Evolutionary conservation across 1,140 invertebrate genomes (phyloP), one percentile per base, ranked within the genome.

Genomic region (Oscheius sp.): DNA sequence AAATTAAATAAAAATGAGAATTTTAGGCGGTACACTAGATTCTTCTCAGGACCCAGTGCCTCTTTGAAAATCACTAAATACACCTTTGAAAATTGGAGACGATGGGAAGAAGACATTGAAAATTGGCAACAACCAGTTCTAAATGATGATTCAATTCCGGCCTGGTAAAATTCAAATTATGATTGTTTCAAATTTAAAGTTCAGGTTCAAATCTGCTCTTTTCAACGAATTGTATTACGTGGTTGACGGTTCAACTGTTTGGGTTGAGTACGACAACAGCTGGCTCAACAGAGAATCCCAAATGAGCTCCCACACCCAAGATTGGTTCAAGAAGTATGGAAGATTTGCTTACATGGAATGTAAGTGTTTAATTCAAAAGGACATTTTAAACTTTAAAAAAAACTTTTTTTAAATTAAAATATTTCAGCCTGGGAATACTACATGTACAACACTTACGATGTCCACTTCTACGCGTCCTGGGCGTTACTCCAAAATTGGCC

Each of bases 381-480:
- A 76, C 76, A 59, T 55, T 68, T 70, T 68, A 32, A 42, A 65
- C 13, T n/a, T 20, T 65, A 38, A 45, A 45, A 45, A 18, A 15
- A 45, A 45, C 42, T 62, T 4, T 20, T 10, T 15, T 36, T 4
- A 32, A 62, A 65, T 15, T 55, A 15, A 3, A n/a, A 13, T 4
- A 46, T 80, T 84, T 31, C 76, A 87, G 86, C 92, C 3, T 93
- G 95, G 83, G 93, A 96, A 85, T 96, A 96, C 84, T 88, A 91
- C 79, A 95, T 96, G 93, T 93, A 92, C 82, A 95, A 95, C 82
- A 95, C 93, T 0, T 96, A 95, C 85, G 93, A 97, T 86, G 94
- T 97, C 23, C 93, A 96, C 87, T 94, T 94, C 86, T 95, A 96
- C 85, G 92, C 94, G 13, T 94, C 93, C 1, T 93, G 92, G 84